Evolutionary conservation across 1,140 invertebrate genomes (phyloP).

Genomic region (Drosophila subobscura): DNA sequence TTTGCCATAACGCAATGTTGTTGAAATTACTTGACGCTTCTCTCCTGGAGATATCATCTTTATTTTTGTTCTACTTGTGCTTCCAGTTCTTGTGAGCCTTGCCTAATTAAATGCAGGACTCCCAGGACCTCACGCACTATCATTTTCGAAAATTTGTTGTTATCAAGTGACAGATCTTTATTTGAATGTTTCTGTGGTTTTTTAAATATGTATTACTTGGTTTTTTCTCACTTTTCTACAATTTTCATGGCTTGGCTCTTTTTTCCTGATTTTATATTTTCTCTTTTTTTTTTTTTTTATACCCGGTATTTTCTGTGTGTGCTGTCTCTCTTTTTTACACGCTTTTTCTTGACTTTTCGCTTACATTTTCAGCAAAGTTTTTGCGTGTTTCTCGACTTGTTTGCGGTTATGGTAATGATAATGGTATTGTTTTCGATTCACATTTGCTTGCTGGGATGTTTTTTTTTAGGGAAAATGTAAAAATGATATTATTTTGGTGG

Average conservation of each 20-base stretch:
- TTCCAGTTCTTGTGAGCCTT: slow-evolving; percentile 51
- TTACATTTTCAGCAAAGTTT: too few relatives aligned
- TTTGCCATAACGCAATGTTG: slow-evolving; percentile 24
- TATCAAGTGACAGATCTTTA: slow-evolving; percentile 65
- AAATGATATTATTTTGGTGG: too few relatives aligned
- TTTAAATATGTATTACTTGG: slow-evolving; percentile 15
- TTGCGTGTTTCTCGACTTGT: too few relatives aligned
- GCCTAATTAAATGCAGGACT: slow-evolving; percentile 8
- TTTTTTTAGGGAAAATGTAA: too few relatives aligned
- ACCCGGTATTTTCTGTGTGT: too few relatives aligned
- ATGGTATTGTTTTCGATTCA: too few relatives aligned
- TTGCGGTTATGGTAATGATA: too few relatives aligned
- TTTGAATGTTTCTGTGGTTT: slow-evolving; percentile 17
- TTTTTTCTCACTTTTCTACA: not conserved
- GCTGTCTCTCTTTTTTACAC: too few relatives aligned
- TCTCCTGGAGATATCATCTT: slow-evolving; percentile 38
- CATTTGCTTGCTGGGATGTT: too few relatives aligned
- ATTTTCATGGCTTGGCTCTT: not conserved
- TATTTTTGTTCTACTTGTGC: slow-evolving; percentile 13
- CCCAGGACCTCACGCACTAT: slow-evolving; percentile 13
- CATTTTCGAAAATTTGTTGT: slow-evolving; percentile 38
- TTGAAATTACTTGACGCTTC: slow-evolving; percentile 47
- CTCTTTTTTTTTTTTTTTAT: too few relatives aligned
- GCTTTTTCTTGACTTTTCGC: too few relatives aligned
- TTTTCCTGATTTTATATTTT: too few relatives aligned